Conservation (phyloP, 2,797 vertebrate genomes). For the Distichodus sexfasciatus region DNA sequence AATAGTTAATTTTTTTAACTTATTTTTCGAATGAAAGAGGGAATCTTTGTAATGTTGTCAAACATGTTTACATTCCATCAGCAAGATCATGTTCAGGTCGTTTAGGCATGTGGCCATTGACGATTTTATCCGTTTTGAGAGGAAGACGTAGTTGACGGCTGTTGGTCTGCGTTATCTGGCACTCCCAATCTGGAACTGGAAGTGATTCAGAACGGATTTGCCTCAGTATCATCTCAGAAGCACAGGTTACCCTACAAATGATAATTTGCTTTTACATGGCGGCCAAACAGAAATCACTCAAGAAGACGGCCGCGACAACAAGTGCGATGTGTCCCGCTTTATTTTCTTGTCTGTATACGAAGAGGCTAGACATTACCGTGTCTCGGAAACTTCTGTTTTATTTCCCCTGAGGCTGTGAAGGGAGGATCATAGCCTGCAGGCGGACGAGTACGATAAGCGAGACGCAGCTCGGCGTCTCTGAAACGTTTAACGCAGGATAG, state of each 20-base stretch:
- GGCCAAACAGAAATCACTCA: not conserved
- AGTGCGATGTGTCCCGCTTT: not conserved
- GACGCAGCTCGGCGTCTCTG: not conserved
- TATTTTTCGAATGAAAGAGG: too few species aligned
- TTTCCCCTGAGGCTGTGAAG: conserved; percentile 4
- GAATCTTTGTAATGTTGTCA: too few species aligned
- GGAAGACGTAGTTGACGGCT: too few species aligned
- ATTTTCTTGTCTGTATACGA: not conserved
- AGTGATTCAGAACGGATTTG: conserved; percentile 14
- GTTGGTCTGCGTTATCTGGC: conserved; percentile 2
- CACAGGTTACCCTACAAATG: not conserved
- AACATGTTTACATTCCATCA: too few species aligned
- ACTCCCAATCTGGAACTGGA: not conserved
- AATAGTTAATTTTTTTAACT: too few species aligned
- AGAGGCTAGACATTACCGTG: conserved; percentile 11
- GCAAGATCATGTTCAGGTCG: too few species aligned
- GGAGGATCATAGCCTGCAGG: too few species aligned
- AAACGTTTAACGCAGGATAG: conserved; percentile 22
- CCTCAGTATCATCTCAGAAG: conserved; percentile 8
- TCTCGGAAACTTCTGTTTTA: too few species aligned
- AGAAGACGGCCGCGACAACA: not conserved
- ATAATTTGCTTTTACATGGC: conserved; percentile 5
- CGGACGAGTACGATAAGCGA: conserved; percentile 26
- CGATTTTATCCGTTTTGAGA: too few species aligned
- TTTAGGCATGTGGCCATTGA: too few species aligned